Base-by-base conservation (phyloP, 2,797 vertebrate species). In the Malurus leucopterus region DNA sequence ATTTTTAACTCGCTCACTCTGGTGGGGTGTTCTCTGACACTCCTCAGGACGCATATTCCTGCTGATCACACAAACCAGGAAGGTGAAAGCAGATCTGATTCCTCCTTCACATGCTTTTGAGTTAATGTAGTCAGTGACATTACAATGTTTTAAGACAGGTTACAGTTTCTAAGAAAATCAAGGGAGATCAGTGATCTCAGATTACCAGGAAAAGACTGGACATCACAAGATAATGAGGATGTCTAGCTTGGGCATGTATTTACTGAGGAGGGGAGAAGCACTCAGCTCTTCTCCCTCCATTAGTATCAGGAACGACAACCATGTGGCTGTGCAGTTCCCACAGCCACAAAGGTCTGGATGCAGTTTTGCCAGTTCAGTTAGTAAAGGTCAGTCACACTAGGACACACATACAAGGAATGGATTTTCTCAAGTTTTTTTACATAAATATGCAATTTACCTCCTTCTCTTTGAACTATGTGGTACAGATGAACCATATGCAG, bases 391-490 rank as follows among this genome's bases (percentile, higher is more conserved):
- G 44, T 44, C 59, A 58, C 59, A 47, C 41, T 44, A 69, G 72
- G 26, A 59, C 12, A 44, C 11, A n/a, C 7, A 38, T 0, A 0
- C 0, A 3, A 76, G 9, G 27, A 84, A 80, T 0, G 1, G 30
- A 62, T 38, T 91, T 81, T 30, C 23, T 32, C 32, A 69, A 63
- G 13, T 22, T 71, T 58, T 77, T 77, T 77, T 68, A 59, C 29
- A 76, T 63, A 89, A 74, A 64, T 9, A 79, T 2, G 10, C 30
- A 15, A 15, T 93, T 53, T 97, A 99, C 99, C 99, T 98, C 99
- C 99, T 96, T 99, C 99, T 89, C 99, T 98, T 91, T 98, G 99
- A 88, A 99, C 98, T 24, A 99, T 99, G 76, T 99, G 99, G 94
- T 99, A 98, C 55, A 99, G 98, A 92, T 99, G 98, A 86, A 99